Conservation (phyloP, 2,888 invertebrate species). For the Tiliacea aurago region DNA sequence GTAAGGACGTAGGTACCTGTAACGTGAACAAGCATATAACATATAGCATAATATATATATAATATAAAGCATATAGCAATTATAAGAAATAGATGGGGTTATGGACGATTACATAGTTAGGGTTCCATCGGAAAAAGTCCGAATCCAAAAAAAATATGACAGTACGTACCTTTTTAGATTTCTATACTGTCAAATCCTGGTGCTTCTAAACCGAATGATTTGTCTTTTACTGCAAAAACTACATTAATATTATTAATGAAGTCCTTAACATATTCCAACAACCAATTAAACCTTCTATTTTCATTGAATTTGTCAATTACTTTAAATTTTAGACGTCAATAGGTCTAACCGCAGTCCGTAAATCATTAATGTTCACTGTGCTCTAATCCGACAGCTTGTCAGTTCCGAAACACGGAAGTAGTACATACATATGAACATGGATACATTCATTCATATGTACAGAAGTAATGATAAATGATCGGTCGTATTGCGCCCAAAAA, state of each 20-base stretch:
- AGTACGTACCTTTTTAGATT: background rate
- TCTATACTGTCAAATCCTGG: background rate
- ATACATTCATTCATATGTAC: conserved; percentile 47
- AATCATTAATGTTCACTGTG: conserved; percentile 55
- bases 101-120: conserved; percentile 7
- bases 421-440: conserved; percentile 36
- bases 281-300: conserved; percentile 35
- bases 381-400: conserved; percentile 73
- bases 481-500: conserved; percentile 76
- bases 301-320: conserved; percentile 52
- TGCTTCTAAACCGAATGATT: background rate
- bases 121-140: background rate
- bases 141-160: background rate
- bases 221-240: no score
- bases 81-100: background rate
- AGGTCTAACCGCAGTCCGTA: conserved; percentile 46
- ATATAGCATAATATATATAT: no score
- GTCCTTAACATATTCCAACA: background rate
- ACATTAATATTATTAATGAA: conserved; percentile 9
- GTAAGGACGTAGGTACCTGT: no score
- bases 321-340: conserved; percentile 58
- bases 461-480: conserved; percentile 74
- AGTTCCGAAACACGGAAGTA: conserved; percentile 74
- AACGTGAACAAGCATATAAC: no score
- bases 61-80: no score